phyloP scores from a whole-genome alignment of 2,113 vertebrate genomes.

The Macrotis lagotis region DNA sequence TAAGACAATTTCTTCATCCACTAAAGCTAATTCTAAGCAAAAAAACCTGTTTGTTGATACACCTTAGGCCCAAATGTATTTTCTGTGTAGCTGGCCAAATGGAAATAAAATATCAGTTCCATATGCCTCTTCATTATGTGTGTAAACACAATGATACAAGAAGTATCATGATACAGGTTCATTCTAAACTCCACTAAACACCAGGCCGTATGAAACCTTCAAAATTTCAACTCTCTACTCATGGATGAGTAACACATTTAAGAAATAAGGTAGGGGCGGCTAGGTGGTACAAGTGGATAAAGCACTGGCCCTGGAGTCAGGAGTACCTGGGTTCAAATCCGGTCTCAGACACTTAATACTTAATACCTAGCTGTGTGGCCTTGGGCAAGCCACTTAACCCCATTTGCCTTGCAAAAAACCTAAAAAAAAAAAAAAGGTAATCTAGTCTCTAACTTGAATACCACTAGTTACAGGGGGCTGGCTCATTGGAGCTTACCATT shows the following conservation, averaged over 20 bases:
- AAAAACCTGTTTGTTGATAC: background rate
- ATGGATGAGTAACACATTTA: background rate
- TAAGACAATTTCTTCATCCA: background rate
- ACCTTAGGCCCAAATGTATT: background rate
- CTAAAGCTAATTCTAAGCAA: background rate
- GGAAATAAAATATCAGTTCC: background rate
- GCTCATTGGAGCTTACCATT: background rate
- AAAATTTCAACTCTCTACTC: background rate
- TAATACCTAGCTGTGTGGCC: no score
- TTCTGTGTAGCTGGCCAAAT: background rate
- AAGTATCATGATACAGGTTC: background rate
- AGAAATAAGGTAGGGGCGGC: no score
- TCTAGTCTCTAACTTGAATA: background rate
- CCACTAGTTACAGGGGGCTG: background rate
- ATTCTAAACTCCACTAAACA: background rate
- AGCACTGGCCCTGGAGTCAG: no score
- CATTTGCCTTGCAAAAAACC: no score
- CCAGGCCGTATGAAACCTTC: background rate
- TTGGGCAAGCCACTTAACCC: no score
- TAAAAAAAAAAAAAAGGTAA: no score
- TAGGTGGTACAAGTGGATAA: no score
- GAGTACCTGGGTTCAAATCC: no score
- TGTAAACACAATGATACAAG: no score
- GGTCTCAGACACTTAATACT: no score
- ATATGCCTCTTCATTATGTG: background rate